Evolutionary conservation across 2,113 vertebrate genomes (phyloP).

Genomic region (Malurus elegans): DNA sequence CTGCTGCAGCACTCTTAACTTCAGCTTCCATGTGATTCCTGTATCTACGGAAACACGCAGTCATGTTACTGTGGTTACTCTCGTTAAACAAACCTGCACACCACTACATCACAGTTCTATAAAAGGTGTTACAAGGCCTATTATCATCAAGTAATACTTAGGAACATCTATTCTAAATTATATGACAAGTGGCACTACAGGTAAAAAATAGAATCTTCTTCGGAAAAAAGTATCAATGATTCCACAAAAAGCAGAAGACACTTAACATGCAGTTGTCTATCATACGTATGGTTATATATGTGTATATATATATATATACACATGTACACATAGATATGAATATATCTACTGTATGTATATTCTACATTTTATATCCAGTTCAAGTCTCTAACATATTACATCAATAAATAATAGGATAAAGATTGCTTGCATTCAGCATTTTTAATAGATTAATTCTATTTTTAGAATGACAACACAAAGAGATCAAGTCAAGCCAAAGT

Average conservation of each 20-base stretch:
- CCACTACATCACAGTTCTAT: background rate
- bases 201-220: background rate
- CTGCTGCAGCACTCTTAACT: background rate
- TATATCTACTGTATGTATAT: background rate
- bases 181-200: background rate
- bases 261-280: background rate
- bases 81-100: background rate
- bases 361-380: background rate
- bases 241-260: background rate
- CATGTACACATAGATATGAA: background rate
- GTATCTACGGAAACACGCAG: background rate
- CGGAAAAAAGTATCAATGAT: background rate
- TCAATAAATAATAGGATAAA: background rate
- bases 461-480: background rate
- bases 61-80: background rate
- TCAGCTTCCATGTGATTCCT: background rate
- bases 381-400: background rate
- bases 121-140: background rate
- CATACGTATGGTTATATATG: rapidly evolving
- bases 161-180: background rate
- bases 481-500: background rate
- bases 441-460: background rate
- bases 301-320: background rate
- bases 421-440: background rate
- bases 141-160: background rate